Base-by-base conservation (phyloP, 2,888 invertebrate genomes). In the Dusona sp. region DNA sequence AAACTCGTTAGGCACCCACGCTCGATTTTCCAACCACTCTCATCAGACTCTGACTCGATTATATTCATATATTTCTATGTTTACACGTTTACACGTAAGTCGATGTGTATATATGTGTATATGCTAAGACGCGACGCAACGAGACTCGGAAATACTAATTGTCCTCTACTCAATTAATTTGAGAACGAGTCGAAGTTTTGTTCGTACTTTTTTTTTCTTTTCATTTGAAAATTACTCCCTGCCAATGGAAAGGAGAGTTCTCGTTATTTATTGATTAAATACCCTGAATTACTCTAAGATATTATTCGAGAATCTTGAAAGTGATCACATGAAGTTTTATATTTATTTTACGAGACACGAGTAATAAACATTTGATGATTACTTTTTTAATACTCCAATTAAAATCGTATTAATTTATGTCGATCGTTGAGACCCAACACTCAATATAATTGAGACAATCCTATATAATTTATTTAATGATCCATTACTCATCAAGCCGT, bases 1-100 rank as follows among this genome's bases (percentile, higher is more conserved):
- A 67, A 54, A 68, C 48, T 78, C 51, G 67, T 25, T 33, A 36
- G 54, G 54, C 78, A 67, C 54, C 54, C 67, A 67, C 64, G 64
- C 64, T 64, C 42, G 25, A 19, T 75, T 75, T 33, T 38, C 57
- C 38, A 38, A 22, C 19, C 11, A 57, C 38, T 54, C 54, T 19
- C 36, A 3, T 22, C 74, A 19, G 36, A 51, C 29, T 70, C 29
- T 25, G 45, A 45, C 68, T 16, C 16, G 3, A 45, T 36, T 70
- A 45, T 67, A 67, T 45, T 45, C 8, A 6, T 36, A 7, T 51
- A 29, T n/a, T n/a, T 36, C 29, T 19, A 4, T 11, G 22, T 74
- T 9, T 22, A 19, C 42, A 19, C 29, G 16, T 22, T n/a, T n/a
- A n/a, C 16, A n/a, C 42, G 16, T 13, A 19, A 6, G 45, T 70